phyloP scores from a whole-genome alignment of 2,797 vertebrate genomes.

The Poecile montanus region DNA sequence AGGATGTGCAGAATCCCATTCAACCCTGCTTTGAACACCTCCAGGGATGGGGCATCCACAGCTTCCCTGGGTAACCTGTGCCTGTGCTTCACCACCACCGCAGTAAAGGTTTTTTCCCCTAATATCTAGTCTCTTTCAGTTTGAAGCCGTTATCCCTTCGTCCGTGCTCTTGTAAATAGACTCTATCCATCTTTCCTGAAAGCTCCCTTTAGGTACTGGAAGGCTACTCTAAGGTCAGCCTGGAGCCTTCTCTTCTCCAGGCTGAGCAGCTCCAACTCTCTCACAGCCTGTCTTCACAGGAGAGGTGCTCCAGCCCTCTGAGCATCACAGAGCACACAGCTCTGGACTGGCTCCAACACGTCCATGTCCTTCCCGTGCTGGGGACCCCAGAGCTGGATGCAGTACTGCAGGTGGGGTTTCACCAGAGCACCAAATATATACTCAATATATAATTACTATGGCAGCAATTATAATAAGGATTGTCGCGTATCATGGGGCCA shows the following conservation, averaged over 20 bases:
- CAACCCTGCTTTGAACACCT: neutral
- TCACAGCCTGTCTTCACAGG: neutral
- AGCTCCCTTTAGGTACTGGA: neutral
- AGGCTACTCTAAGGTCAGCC: neutral
- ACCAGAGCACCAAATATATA: neutral
- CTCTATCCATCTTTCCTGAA: neutral
- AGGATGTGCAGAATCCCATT: neutral
- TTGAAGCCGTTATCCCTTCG: neutral
- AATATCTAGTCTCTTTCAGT: neutral
- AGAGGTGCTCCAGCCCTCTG: neutral
- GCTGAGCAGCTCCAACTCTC: neutral
- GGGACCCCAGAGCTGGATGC: neutral
- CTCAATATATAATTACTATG: rapidly evolving
- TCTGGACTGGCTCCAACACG: neutral
- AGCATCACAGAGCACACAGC: neutral
- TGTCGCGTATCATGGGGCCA: neutral
- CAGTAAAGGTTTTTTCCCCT: neutral
- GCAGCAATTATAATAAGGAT: neutral
- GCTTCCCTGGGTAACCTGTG: neutral
- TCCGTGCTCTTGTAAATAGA: neutral
- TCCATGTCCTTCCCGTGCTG: neutral
- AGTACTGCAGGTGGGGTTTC: neutral
- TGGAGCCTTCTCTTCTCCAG: neutral
- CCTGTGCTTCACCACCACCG: neutral
- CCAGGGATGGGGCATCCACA: neutral